Evolutionary conservation across 2,113 vertebrate genomes (phyloP).

Genomic region (Pollachius pollachius): DNA sequence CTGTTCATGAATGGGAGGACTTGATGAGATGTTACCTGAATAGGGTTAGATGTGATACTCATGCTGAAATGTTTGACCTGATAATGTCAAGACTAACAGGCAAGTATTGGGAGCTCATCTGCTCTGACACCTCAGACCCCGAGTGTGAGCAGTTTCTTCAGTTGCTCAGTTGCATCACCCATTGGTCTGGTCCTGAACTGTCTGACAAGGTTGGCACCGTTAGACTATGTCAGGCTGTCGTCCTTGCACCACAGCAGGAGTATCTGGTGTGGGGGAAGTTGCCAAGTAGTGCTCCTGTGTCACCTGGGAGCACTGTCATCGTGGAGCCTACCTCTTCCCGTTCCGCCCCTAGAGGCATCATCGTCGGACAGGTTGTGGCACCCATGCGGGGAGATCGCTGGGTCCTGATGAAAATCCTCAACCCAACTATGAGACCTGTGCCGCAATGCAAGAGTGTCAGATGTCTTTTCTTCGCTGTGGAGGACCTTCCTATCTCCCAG

Average conservation of each 20-base stretch:
- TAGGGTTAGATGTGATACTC: background rate
- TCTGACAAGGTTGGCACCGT: background rate
- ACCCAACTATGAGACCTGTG: background rate
- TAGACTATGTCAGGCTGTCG: background rate
- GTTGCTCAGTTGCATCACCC: background rate
- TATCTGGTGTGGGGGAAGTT: slow-evolving; percentile 3
- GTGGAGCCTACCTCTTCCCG: slow-evolving; percentile 5
- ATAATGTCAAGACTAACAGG: slow-evolving; percentile 1
- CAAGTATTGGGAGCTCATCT: too few relatives aligned
- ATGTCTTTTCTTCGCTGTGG: background rate
- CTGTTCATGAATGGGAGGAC: background rate
- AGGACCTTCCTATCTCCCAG: background rate
- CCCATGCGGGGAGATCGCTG: background rate
- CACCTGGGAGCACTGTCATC: slow-evolving; percentile 8
- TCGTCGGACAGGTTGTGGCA: background rate
- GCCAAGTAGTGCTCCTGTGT: background rate
- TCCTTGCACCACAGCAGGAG: background rate
- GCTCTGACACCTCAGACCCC: background rate
- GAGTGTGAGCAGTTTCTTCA: too few relatives aligned
- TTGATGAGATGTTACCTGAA: background rate
- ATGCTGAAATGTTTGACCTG: background rate
- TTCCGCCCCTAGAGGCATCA: background rate
- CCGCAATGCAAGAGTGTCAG: background rate
- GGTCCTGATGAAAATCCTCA: background rate
- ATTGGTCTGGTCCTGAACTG: background rate